Percentiles rank a stretch among this genome's conserved stretches.
Conservation (phyloP, 2,113 vertebrate species). For the Terrapene triunguis region DNA sequence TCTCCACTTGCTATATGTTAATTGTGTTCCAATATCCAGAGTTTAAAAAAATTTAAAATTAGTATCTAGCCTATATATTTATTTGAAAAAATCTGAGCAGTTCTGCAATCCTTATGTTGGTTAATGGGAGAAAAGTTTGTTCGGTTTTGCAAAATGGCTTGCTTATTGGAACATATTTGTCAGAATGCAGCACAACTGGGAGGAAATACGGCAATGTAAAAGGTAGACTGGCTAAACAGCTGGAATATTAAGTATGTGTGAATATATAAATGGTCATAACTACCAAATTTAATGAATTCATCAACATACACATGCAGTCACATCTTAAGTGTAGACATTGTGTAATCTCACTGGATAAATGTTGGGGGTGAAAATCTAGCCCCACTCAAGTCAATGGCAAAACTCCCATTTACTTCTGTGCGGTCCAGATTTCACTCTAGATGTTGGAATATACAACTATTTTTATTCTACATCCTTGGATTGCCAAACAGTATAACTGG, state of each 20-base stretch:
- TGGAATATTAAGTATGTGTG: background rate
- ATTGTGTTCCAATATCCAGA: background rate
- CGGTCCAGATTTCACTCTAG: accelerated
- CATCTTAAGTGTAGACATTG: background rate
- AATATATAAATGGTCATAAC: background rate
- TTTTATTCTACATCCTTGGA: background rate
- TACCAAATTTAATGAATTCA: background rate
- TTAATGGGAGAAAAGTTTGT: background rate
- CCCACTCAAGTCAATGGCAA: background rate
- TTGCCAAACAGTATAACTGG: accelerated
- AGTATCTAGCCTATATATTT: background rate
- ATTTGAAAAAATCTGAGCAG: background rate
- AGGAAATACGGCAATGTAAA: background rate
- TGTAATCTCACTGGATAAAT: background rate
- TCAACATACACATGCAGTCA: background rate
- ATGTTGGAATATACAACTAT: background rate
- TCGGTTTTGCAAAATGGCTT: background rate
- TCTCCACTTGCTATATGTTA: background rate
- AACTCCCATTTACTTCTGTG: background rate
- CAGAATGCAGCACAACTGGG: background rate
- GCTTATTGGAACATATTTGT: background rate
- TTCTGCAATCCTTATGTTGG: background rate
- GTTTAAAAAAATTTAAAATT: background rate
- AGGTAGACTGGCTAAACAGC: background rate
- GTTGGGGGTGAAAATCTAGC: accelerated